Base-by-base conservation (phyloP, 2,888 invertebrate species). In the Ennomos quercinarius region DNA sequence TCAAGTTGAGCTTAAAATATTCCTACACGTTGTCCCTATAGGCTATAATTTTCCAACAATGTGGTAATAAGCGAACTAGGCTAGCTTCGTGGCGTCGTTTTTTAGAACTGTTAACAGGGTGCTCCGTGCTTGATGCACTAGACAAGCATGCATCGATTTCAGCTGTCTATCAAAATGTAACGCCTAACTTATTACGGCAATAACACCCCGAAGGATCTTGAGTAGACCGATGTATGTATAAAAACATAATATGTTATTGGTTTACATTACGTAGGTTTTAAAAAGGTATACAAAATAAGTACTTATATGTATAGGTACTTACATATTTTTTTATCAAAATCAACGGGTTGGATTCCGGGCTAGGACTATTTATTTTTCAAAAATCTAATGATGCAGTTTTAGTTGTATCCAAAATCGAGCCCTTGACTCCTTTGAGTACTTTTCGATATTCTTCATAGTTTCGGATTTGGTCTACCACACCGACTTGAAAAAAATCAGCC, bases 101-200 rank as follows among this genome's bases (percentile, higher is more conserved):
- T 64, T 60, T 57, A 61, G 47, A 49, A 46, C 48, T 50, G 45
- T 44, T 46, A 54, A 45, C 49, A 46, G 46, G n/a, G n/a, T n/a
- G n/a, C n/a, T n/a, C n/a, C 46, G 43, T 59, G 60, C 40, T 53
- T 44, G 54, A 57, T 66, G 38, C 42, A 42, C 50, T 47, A 58
- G 57, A 44, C 55, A 51, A 55, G 46, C 55, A 55, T 54, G 56
- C 62, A 61, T 72, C 72, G 55, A 72, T 72, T 72, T 68, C 62
- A 71, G 42, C 68, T 72, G 71, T 74, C 74, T 71, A 74, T 77
- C 70, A 72, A 71, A 72, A 71, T 59, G 66, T 71, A 71, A 70
- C 72, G 66, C 63, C 64, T 54, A 71, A 63, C 68, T 72, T 67
- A 73, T 78, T 74, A 78, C 64, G 47, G 51, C 79, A 80, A 78